Percentiles rank a stretch among this genome's conserved stretches.
These are phyloP conservation scores for Dysidea cf. avara DNA, from an alignment of 37 sponge, comb jelly and placozoan species.

Conservation along the genomic window DNA sequence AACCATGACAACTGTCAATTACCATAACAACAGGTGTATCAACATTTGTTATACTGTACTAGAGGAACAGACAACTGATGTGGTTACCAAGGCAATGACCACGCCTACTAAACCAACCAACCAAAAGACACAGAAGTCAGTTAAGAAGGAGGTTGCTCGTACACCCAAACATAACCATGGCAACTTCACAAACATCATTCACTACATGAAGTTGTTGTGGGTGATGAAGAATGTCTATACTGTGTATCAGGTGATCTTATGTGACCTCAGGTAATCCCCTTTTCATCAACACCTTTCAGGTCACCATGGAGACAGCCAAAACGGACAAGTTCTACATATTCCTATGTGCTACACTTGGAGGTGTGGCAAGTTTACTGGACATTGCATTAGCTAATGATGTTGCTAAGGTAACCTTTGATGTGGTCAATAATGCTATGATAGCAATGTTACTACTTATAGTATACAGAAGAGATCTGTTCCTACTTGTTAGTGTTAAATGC, in stretches of 20 bases:
- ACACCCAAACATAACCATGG: conserved; percentile 55
- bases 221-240: conserved; percentile 62
- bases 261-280: not conserved
- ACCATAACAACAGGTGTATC: too few relatives aligned
- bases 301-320: conserved; percentile 38
- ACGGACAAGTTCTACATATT: conserved; percentile 66
- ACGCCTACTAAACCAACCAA: too few relatives aligned
- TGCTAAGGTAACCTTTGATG: too few relatives aligned
- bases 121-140: too few relatives aligned
- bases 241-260: conserved; percentile 54
- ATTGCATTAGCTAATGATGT: conserved; percentile 57
- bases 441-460: too few relatives aligned
- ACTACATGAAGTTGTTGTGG: conserved; percentile 54
- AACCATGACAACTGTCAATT: too few relatives aligned
- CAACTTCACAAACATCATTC: conserved; percentile 22
- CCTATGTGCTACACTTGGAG: conserved; percentile 30
- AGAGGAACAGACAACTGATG: too few relatives aligned
- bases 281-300: conserved; percentile 11
- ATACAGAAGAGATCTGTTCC: conserved; percentile 63
- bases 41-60: too few relatives aligned
- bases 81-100: too few relatives aligned
- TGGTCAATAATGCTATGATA: too few relatives aligned
- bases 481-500: conserved; percentile 35
- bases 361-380: conserved; percentile 56
- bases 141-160: too few relatives aligned